Percentiles rank a stretch among this genome's conserved stretches.
These are phyloP conservation scores for Bufotes viridis DNA, from an alignment of 2,797 vertebrate species.

Conservation along the genomic window DNA sequence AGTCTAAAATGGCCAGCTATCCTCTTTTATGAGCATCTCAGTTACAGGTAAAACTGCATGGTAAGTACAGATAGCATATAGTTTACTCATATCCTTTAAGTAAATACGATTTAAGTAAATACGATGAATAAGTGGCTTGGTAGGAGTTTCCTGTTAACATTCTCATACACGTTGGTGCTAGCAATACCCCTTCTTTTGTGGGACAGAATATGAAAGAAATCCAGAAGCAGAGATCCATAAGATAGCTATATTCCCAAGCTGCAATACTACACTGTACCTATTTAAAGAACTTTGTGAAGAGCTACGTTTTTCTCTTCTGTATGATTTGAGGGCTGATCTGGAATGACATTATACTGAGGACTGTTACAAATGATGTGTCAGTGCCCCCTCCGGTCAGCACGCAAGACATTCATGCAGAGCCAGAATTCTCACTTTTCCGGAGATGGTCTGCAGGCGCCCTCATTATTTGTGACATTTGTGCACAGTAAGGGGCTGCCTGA, in stretches of 20 bases:
- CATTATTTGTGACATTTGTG: slow-evolving; percentile 45
- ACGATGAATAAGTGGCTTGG: neutral
- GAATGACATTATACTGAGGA: slow-evolving; percentile 10
- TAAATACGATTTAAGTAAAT: slow-evolving; percentile 23
- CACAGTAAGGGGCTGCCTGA: slow-evolving; percentile 22
- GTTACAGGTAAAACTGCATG: neutral
- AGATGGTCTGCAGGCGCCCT: slow-evolving; percentile 38
- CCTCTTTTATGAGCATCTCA: neutral
- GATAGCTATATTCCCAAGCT: slow-evolving; percentile 42
- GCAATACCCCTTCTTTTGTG: slow-evolving; percentile 28
- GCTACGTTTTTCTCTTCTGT: slow-evolving; percentile 33
- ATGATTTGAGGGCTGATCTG: slow-evolving; percentile 30
- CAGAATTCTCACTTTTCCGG: slow-evolving; percentile 3
- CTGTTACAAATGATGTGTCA: slow-evolving; percentile 50
- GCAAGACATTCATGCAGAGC: slow-evolving; percentile 25
- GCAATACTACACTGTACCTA: slow-evolving; percentile 44
- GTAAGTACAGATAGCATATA: neutral
- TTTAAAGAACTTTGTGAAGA: slow-evolving; percentile 33
- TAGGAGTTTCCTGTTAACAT: slow-evolving; percentile 8
- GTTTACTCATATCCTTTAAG: neutral
- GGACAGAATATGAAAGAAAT: slow-evolving; percentile 41
- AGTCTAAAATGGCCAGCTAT: neutral
- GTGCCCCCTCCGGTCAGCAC: slow-evolving; percentile 52
- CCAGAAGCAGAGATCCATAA: slow-evolving; percentile 14
- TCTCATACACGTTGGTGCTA: slow-evolving; percentile 29